Percentiles rank a stretch among this genome's conserved stretches.
Evolutionary conservation across 2,888 invertebrate genomes (phyloP).

Genomic region (Drosophila bunnanda): DNA sequence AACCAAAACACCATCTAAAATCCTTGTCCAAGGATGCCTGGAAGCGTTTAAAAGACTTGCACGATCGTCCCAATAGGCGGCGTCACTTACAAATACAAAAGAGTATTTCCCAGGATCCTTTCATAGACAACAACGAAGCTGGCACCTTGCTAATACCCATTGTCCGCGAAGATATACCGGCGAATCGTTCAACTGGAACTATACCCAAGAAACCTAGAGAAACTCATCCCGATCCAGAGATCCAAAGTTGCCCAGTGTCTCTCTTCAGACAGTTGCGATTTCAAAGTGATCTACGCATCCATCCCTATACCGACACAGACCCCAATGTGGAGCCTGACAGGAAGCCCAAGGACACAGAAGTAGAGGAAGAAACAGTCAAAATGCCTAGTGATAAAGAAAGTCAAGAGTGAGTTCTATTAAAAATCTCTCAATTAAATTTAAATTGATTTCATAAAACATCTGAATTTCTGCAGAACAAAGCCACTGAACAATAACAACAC

Average conservation of each 20-base stretch:
- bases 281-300: constrained; percentile 54
- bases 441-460: not conserved
- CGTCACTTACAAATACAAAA: constrained; percentile 25
- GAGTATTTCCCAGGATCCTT: constrained; percentile 28
- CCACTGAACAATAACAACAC: constrained; percentile 69
- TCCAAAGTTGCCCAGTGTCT: constrained; percentile 7
- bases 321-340: constrained; percentile 66
- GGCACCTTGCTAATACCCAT: constrained; percentile 58
- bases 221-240: not conserved
- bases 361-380: constrained; percentile 34
- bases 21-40: constrained; percentile 70
- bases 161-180: constrained; percentile 10
- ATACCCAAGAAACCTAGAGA: constrained; percentile 30
- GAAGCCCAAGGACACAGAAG: constrained; percentile 31
- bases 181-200: constrained; percentile 30
- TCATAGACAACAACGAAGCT: constrained; percentile 54
- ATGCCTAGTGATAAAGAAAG: constrained; percentile 71
- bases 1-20: constrained; percentile 67
- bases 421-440: not conserved
- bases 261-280: constrained; percentile 45
- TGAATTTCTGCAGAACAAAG: constrained; percentile 65
- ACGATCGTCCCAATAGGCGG: constrained; percentile 44
- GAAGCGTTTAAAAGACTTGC: constrained; percentile 67
- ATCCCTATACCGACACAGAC: constrained; percentile 74
- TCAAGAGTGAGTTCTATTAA: constrained; percentile 72